Evolutionary conservation across 2,888 invertebrate species (phyloP).

Genomic region (Metacarcinus magister): DNA sequence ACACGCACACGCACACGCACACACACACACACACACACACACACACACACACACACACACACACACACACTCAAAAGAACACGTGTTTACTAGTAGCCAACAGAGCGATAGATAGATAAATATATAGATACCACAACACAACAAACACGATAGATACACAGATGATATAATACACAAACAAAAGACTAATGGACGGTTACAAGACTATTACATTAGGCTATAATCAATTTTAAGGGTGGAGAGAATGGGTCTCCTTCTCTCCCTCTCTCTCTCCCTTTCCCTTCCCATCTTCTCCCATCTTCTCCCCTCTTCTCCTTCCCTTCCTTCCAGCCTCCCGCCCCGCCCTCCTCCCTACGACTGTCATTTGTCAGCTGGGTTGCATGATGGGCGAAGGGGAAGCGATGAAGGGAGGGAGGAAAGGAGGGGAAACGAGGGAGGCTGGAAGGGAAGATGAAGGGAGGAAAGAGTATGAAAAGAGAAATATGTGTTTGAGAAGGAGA

Average conservation of each 20-base stretch:
- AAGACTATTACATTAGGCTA: background rate
- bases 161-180: background rate
- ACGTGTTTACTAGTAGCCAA: background rate
- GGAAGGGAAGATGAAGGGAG: background rate
- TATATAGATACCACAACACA: too few species aligned
- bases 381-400: background rate
- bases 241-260: background rate
- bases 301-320: background rate
- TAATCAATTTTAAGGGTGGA: background rate
- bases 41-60: slow-evolving; percentile 37
- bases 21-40: background rate
- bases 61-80: background rate
- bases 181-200: background rate
- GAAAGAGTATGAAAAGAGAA: background rate
- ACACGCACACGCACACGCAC: background rate
- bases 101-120: background rate
- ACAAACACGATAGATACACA: background rate
- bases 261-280: background rate
- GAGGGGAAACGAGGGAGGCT: background rate
- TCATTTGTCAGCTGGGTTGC: background rate
- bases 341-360: background rate
- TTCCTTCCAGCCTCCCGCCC: background rate
- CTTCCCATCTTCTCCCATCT: background rate
- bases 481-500: background rate
- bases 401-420: background rate